phyloP scores from a whole-genome alignment of 2,113 vertebrate genomes.

The Brachyhypopomus gauderio region DNA sequence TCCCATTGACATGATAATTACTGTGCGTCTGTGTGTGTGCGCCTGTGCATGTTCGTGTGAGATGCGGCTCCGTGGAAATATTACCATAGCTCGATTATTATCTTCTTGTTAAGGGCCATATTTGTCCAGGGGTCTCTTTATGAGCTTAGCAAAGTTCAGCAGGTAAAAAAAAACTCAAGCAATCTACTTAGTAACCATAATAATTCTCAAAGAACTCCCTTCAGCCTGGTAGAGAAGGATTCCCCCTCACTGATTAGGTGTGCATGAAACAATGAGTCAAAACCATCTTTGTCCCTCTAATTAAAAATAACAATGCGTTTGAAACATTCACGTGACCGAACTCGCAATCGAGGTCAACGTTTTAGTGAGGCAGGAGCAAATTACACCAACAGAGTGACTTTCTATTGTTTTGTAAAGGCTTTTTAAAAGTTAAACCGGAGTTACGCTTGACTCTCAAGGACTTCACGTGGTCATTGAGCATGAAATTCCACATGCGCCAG shows the following conservation, averaged over 20 bases:
- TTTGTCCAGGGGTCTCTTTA: constrained; percentile 37
- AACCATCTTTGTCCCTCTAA: constrained; percentile 2
- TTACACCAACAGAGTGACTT: too few species aligned
- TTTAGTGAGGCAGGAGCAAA: too few species aligned
- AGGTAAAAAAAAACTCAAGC: constrained; percentile 32
- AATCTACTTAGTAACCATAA: background rate
- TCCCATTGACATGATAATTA: constrained; percentile 68
- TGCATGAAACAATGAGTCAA: constrained; percentile 6
- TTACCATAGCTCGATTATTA: constrained; percentile 42
- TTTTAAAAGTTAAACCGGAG: too few species aligned
- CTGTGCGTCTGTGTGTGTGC: constrained; percentile 63
- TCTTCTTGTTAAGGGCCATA: constrained; percentile 38
- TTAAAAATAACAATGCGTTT: too few species aligned
- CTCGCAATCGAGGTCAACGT: too few species aligned
- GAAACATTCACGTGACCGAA: too few species aligned
- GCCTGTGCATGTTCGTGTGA: background rate
- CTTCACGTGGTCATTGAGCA: too few species aligned
- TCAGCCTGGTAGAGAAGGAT: background rate
- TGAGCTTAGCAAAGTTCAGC: constrained; percentile 26
- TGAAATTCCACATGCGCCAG: too few species aligned
- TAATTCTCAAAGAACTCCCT: background rate
- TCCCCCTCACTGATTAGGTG: background rate
- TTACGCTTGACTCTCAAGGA: too few species aligned
- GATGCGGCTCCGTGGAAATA: constrained; percentile 43
- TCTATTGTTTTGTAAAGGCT: too few species aligned